Base-by-base conservation (phyloP, 2,113 vertebrate species). In the Tupaia chinensis region DNA sequence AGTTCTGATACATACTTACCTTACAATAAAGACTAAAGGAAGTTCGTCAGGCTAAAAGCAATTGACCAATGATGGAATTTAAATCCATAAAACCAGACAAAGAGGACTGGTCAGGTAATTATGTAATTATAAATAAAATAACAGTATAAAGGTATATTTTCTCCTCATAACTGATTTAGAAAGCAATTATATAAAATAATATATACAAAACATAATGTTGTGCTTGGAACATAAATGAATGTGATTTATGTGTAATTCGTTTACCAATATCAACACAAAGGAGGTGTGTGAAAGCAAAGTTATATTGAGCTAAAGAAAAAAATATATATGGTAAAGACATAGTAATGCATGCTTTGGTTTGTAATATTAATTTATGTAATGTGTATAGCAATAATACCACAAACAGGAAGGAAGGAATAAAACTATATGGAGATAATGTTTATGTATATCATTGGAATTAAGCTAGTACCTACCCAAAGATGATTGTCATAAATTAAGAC, bases 21-120 rank as follows among this genome's bases (percentile, higher is more conserved):
- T 84, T 94, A 65, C 5, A 76, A 92, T 22, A 94, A 92, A 76
- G 80, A 72, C 5, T 94, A 80, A 76, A 89, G 61, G 22, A 89
- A 89, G 63, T 27, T 86, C 12, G 66, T 76, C 25, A 70, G 15
- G 13, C 22, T 85, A 78, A 85, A 85, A 92, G 65, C 5, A 91
- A 82, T 2, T 65, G 29, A 92, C 68, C 29, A 1, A 34, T 53
- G 15, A 34, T 79, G 44, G 15, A 89, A 88, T 76, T 72, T 88
- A n/a, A 89, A 90, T 77, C 1, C 34, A 44, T 11, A 79, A 68
- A 11, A 79, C 5, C 53, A 61, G 85, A 76, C 20, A 80, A 87
- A 91, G 16, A 92, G 2, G 2, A 85, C 0, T 60, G 16, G 3
- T 53, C 66, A 85, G 1, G 5, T 61, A 92, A 94, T 84, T 68